These are phyloP conservation scores for Cremastinae sp. DNA, from an alignment of 2,888 invertebrate species.

Conservation along the genomic window DNA sequence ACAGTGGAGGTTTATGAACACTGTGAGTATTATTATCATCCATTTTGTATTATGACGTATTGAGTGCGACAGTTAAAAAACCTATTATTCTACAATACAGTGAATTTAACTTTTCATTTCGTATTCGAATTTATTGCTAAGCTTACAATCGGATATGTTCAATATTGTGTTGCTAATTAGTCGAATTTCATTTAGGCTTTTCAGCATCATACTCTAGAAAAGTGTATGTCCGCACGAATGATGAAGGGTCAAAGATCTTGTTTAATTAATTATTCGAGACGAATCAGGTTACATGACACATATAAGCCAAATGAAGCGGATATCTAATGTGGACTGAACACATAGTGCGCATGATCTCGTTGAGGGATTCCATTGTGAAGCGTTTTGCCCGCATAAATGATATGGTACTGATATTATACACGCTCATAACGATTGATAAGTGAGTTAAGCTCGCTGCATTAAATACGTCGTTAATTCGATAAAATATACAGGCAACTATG, in stretches of 20 bases:
- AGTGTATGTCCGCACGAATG: constrained; percentile 6
- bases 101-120: too few species aligned
- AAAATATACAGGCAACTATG: constrained; percentile 9
- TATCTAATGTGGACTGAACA: constrained; percentile 41
- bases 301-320: constrained; percentile 48
- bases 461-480: constrained; percentile 44
- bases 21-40: too few species aligned
- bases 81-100: too few species aligned
- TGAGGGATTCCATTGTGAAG: constrained; percentile 4
- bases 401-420: constrained; percentile 29
- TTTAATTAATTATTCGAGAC: constrained; percentile 53
- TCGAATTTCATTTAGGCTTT: not conserved
- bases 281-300: constrained; percentile 45
- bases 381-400: constrained; percentile 10
- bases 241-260: constrained; percentile 8
- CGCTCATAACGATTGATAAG: constrained; percentile 39
- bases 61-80: too few species aligned
- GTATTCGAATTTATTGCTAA: too few species aligned
- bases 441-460: constrained; percentile 45
- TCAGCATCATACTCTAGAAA: not conserved
- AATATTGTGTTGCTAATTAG: constrained; percentile 1
- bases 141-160: too few species aligned
- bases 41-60: too few species aligned
- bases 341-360: constrained; percentile 18
- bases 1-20: too few species aligned